Evolutionary conservation across 2,888 invertebrate genomes (phyloP).

Genomic region (Ormyrus thymus): DNA sequence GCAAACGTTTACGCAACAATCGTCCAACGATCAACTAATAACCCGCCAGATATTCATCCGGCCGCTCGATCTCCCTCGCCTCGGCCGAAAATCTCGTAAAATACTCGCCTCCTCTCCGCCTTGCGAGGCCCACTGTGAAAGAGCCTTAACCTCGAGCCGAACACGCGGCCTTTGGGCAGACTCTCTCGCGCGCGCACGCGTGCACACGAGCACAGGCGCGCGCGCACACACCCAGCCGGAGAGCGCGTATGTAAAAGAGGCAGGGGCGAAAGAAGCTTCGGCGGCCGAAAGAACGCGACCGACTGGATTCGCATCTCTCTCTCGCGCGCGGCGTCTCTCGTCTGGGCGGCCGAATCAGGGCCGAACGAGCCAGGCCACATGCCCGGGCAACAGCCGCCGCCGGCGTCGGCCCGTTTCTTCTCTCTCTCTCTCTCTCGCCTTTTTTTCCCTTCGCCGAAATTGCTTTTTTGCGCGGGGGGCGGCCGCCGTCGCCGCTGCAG

Average conservation of each 20-base stretch:
- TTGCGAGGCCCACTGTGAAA: too few relatives aligned
- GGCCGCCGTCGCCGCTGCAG: neutral
- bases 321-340: neutral
- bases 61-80: too few relatives aligned
- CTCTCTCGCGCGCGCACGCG: too few relatives aligned
- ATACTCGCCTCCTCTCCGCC: too few relatives aligned
- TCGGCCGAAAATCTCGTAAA: too few relatives aligned
- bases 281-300: too few relatives aligned
- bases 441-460: conserved; percentile 57
- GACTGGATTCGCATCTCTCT: too few relatives aligned
- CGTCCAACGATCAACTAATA: too few relatives aligned
- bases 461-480: conserved; percentile 53
- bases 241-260: neutral
- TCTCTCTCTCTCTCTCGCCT: conserved; percentile 24
- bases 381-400: neutral
- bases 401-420: neutral
- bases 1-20: too few relatives aligned
- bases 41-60: too few relatives aligned
- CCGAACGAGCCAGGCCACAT: neutral
- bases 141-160: too few relatives aligned
- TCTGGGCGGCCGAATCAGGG: neutral
- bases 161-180: too few relatives aligned
- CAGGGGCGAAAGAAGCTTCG: neutral
- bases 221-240: neutral
- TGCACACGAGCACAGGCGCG: neutral